phyloP scores from a whole-genome alignment of 2,113 vertebrate genomes.

The Xenopus borealis region DNA sequence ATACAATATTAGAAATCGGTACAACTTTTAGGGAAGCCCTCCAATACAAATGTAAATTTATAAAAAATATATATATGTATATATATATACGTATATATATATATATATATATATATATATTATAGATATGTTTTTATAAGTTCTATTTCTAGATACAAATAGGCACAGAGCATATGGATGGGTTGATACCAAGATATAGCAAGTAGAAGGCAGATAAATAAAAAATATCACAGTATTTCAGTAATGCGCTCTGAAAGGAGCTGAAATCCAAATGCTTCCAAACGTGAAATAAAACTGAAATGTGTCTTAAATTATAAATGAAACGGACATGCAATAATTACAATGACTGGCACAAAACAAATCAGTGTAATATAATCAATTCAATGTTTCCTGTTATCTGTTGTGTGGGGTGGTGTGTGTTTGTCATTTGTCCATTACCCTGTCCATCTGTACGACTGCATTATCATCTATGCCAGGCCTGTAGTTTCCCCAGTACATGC shows the following conservation, averaged over 20 bases:
- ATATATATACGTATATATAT: too few relatives aligned
- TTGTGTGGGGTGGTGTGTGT: constrained; percentile 12
- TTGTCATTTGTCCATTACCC: constrained; percentile 27
- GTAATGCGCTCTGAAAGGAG: constrained; percentile 10
- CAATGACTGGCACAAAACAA: constrained; percentile 35
- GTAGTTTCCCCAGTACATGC: constrained; percentile 9
- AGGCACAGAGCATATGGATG: too few relatives aligned
- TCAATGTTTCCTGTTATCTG: constrained; percentile 41
- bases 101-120: too few relatives aligned
- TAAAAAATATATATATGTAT: too few relatives aligned
- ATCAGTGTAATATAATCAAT: constrained; percentile 43
- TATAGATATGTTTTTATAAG: too few relatives aligned
- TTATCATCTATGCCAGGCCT: constrained; percentile 32
- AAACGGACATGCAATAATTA: constrained; percentile 20
- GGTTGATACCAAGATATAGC: too few relatives aligned
- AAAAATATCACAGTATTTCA: background rate
- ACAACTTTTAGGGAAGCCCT: too few relatives aligned
- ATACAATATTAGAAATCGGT: too few relatives aligned
- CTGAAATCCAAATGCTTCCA: constrained; percentile 11
- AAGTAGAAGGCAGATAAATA: too few relatives aligned
- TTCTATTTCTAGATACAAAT: too few relatives aligned
- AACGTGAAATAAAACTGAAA: constrained; percentile 1
- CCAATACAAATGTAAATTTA: too few relatives aligned
- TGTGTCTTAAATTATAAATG: constrained; percentile 31
- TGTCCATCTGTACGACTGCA: constrained; percentile 31